Evolutionary conservation across 2,888 invertebrate species (phyloP), one percentile per base, ranked within the genome.

Genomic region (Lumbricus terrestris): DNA sequence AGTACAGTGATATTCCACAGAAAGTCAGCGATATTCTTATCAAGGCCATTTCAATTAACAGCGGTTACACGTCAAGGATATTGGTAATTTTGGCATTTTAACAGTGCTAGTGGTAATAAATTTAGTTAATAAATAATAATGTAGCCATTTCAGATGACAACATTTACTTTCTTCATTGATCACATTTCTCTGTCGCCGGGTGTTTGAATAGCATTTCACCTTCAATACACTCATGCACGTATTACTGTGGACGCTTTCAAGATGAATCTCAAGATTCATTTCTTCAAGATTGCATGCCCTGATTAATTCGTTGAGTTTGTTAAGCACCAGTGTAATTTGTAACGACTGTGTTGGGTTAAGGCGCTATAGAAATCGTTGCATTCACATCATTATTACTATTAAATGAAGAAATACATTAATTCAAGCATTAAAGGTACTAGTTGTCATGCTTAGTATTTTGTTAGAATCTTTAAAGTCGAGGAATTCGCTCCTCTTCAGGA

Each of bases 11-110:
- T 93, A 96, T 99, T 93, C 98, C 98, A 92, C 95, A 96, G 54
- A 96, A 97, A 91, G 97, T 98, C 89, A 97, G 97, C 89, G 97
- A 97, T 92, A 95, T 97, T 90, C 96, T 99, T 93, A 95, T 98
- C 82, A 97, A 98, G 94, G 97, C 97, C 89, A 97, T 99, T 92
- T 96, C 98, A 42, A 96, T 99, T 93, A 99, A 99, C 96, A 98
- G 98, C 95, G 98, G 99, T 40, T 99, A 99, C 95, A 99, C 99
- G 88, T 98, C 99, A 90, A 97, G 98, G 95, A 96, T 98, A 93
- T 96, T 98, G 97, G 97, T 97, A 95, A 96, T 96, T 91, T 18
- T 34, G 69, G 29, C 69, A 69, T 69, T 1, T 11, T 69, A 29
- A n/a, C 13, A 11, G n/a, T n/a, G n/a, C 29, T n/a, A 69, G 20